Conservation (phyloP, 1,140 invertebrate species). For the Euschistus heros region DNA sequence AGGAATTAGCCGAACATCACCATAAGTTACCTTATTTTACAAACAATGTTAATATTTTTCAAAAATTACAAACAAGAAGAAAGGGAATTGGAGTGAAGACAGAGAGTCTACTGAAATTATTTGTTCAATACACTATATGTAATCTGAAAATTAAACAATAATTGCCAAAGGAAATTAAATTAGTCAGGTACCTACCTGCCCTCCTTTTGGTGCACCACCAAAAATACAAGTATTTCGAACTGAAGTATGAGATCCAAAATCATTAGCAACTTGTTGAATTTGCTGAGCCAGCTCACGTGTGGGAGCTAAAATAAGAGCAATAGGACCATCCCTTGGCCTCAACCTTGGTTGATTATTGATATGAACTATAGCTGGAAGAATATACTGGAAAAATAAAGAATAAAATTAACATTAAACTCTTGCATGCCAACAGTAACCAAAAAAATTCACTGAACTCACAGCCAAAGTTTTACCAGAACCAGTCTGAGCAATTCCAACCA, state of each 20-base stretch:
- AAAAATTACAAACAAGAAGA: no score
- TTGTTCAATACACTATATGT: neutral
- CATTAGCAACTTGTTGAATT: slow-evolving; percentile 74
- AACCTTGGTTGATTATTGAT: slow-evolving; percentile 59
- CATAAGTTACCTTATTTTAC: no score
- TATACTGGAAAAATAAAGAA: slow-evolving; percentile 51
- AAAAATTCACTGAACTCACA: slow-evolving; percentile 32
- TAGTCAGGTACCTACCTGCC: slow-evolving; percentile 36
- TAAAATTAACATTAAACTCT: no score
- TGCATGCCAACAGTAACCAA: no score
- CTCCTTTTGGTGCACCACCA: slow-evolving; percentile 69
- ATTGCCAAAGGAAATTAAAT: neutral
- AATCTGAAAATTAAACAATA: neutral
- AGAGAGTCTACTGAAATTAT: neutral
- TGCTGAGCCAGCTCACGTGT: slow-evolving; percentile 80
- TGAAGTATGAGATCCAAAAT: slow-evolving; percentile 63
- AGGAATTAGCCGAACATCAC: no score
- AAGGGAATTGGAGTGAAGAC: no score
- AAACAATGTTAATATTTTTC: no score
- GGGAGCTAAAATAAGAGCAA: slow-evolving; percentile 64
- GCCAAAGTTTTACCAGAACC: slow-evolving; percentile 86
- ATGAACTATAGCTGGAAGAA: slow-evolving; percentile 58
- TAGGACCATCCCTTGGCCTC: slow-evolving; percentile 56
- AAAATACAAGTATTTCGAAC: slow-evolving; percentile 79
- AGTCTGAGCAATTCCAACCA: slow-evolving; percentile 94